These are phyloP conservation scores for Lucilia cuprina DNA, from an alignment of 1,140 invertebrate species.

Conservation along the genomic window DNA sequence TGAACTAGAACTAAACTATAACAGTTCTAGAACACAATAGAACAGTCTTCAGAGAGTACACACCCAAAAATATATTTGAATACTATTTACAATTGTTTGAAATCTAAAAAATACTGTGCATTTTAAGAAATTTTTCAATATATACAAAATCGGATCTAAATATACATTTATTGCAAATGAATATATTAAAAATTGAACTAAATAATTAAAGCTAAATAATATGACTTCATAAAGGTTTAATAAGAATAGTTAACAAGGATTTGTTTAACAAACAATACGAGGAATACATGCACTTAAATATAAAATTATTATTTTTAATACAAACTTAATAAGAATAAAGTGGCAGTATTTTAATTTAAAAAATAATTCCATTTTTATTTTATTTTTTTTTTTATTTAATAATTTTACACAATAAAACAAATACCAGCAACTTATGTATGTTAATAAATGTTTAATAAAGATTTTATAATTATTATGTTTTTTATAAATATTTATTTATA, in stretches of 20 bases:
- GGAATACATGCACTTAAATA: not conserved
- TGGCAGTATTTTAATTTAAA: slow-evolving; percentile 4
- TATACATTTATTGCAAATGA: not conserved
- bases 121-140: not conserved
- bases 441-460: not conserved
- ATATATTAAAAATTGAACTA: not conserved
- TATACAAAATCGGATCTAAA: not conserved
- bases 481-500: not conserved
- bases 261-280: not conserved
- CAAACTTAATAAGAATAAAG: not conserved
- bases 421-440: not conserved
- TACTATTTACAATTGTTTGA: too few species aligned
- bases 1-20: too few species aligned
- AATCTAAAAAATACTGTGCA: not conserved
- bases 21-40: too few species aligned
- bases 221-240: not conserved
- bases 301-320: not conserved
- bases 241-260: not conserved
- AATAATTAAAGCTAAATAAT: slow-evolving; percentile 1
- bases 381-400: not conserved
- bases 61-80: too few species aligned
- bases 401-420: not conserved
- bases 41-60: too few species aligned
- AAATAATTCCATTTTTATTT: not conserved
- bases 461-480: not conserved